Evolutionary conservation across 2,888 invertebrate genomes (phyloP).

Genomic region (Hydropsyche betteni): DNA sequence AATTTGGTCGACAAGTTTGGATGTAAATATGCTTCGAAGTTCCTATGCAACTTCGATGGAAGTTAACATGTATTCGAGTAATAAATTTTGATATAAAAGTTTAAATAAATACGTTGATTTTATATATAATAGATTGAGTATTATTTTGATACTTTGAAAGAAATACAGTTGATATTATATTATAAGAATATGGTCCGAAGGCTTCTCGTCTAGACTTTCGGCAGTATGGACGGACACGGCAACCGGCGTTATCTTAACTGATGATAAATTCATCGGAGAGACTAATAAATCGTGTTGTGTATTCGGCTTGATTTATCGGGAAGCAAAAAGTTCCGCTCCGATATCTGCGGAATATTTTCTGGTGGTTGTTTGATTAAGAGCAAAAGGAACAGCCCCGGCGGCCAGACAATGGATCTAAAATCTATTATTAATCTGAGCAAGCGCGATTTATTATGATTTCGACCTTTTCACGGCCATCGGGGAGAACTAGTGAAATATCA

Average conservation of each 20-base stretch:
- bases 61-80: too few species aligned
- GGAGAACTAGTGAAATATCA: too few species aligned
- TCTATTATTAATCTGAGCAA: conserved; percentile 12
- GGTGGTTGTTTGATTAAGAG: conserved; percentile 29
- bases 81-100: too few species aligned
- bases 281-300: conserved; percentile 51
- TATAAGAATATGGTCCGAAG: too few species aligned
- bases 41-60: too few species aligned
- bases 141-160: too few species aligned
- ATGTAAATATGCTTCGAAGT: background rate
- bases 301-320: conserved; percentile 47
- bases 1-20: background rate
- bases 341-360: conserved; percentile 42
- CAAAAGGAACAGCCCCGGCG: conserved; percentile 27
- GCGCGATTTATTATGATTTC: conserved; percentile 24
- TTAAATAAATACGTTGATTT: too few species aligned
- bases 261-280: conserved; percentile 49
- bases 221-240: conserved; percentile 12
- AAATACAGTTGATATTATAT: too few species aligned
- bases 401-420: conserved; percentile 29
- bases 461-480: conserved; percentile 29
- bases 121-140: too few species aligned
- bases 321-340: conserved; percentile 40
- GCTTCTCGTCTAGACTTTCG: too few species aligned
- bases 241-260: conserved; percentile 45